Conservation (phyloP, 2,113 vertebrate genomes). For the Megalops atlanticus region DNA sequence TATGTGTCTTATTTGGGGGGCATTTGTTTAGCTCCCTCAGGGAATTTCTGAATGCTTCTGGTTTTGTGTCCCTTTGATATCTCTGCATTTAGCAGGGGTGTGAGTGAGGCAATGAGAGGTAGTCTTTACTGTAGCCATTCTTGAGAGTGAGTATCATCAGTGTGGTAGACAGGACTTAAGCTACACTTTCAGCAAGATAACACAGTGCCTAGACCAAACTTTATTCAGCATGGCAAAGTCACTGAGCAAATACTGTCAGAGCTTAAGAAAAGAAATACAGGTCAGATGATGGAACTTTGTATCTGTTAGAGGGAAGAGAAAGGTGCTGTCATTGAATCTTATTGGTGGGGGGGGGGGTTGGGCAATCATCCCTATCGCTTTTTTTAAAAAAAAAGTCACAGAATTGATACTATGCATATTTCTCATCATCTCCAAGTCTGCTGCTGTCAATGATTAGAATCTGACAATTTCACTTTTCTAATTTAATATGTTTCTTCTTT, state of each 20-base stretch:
- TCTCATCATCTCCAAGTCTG: slow-evolving; percentile 26
- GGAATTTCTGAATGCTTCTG: too few relatives aligned
- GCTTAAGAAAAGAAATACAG: slow-evolving; percentile 63
- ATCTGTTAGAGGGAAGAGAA: slow-evolving; percentile 58
- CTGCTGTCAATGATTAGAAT: slow-evolving; percentile 58
- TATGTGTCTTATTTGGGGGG: too few relatives aligned
- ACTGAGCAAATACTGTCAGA: slow-evolving; percentile 65
- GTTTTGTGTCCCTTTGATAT: too few relatives aligned
- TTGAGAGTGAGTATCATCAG: too few relatives aligned
- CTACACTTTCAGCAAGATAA: too few relatives aligned
- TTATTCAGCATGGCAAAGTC: slow-evolving; percentile 65
- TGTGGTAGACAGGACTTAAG: slow-evolving; percentile 20
- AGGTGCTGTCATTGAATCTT: slow-evolving; percentile 59
- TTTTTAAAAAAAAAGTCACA: slow-evolving; percentile 53
- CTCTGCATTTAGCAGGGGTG: too few relatives aligned
- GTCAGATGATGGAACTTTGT: slow-evolving; percentile 69
- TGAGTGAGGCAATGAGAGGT: too few relatives aligned
- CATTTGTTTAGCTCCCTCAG: too few relatives aligned
- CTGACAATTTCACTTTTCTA: slow-evolving; percentile 29
- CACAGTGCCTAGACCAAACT: slow-evolving; percentile 54
- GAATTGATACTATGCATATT: slow-evolving; percentile 66
- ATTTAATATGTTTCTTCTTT: slow-evolving; percentile 45
- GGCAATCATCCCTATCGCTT: slow-evolving; percentile 68
- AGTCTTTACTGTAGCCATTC: too few relatives aligned
- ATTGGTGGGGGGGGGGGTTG: slow-evolving; percentile 56